Evolutionary conservation across 2,113 vertebrate genomes (phyloP), one percentile per base, ranked within the genome.

Genomic region (Naja naja): DNA sequence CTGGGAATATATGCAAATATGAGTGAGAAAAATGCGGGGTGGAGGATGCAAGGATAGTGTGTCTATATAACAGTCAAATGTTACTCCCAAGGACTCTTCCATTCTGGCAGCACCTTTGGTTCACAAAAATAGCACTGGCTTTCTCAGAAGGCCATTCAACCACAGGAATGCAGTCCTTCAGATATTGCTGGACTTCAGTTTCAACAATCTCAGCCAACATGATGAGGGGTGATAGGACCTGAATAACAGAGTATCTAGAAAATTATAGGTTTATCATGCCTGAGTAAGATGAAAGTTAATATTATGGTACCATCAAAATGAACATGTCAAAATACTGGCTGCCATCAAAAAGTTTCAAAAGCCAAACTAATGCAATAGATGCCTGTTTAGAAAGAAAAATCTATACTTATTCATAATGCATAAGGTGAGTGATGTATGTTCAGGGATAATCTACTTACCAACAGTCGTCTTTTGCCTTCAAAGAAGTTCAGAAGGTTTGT

Each of bases 381-480:
- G 5, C 47, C 58, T 52, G 18, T 60, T 69, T 74, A 43, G 34
- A 53, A 47, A 58, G 30, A 91, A 4, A 39, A 69, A 55, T 91
- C 92, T 3, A 87, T 55, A 92, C 43, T 45, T 69, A 53, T 25
- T 58, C 56, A 25, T 56, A 56, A 56, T 7, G 22, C 55, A 56
- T 58, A 58, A 58, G 3, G 25, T 58, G 92, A 25, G 30, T 25
- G 45, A 39, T 27, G 93, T 47, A 92, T 90, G 69, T n/a, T 95
- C 52, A 88, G 88, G 11, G 88, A 94, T 0, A 0, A 91, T 53
- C 90, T 95, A 98, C 99, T 99, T 97, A 99, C 99, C 92, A 99
- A 97, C 53, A 99, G 98, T 18, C 99, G 97, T 91, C 99, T 98
- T 96, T 98, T 98, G 97, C 98, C 99, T 97, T 99, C 99, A 97